Base-by-base conservation (phyloP, 2,113 vertebrate species). In the Petromus typicus region DNA sequence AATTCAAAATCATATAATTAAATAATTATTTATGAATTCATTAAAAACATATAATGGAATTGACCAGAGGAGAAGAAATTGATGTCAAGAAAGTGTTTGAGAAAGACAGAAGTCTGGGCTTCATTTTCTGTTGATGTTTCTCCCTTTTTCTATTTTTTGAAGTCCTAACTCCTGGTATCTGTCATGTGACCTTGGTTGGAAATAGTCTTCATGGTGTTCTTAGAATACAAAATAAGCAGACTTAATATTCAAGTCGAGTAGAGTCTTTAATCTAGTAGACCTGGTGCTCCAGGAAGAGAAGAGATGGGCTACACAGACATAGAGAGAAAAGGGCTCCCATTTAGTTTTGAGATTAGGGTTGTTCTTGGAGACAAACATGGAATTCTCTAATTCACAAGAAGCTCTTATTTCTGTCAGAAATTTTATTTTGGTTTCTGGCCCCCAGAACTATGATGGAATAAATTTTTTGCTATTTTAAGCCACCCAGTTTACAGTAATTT, bases 21-120 rank as follows among this genome's bases (percentile, higher is more conserved):
- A 93, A 76, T 9, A 95, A n/a, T 7, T 85, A 45, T 71, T 34
- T 91, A 37, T 27, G 61, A 88, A 83, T 63, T 59, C 48, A 48
- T 79, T 17, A 89, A 83, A 96, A 78, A 88, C n/a, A 67, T 22
- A 93, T 92, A 91, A 16, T 51, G 18, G 13, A 94, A 81, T 94
- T 92, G 63, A 43, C 61, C 59, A 78, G 12, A 23, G 83, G 37
- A 75, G 48, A 56, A 27, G 63, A 23, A 91, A 10, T 3, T 67
- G 23, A 30, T 23, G 32, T 43, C 18, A 79, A 43, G 61, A 94
- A 57, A 84, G 5, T 71, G 57, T 45, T 64, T 0, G n/a, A 18
- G 1, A 12, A 45, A 59, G 7, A 51, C 0, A 30, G 48, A 95
- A 85, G 37, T 51, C 32, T 9, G 27, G 8, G 25, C 18, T 56